These are phyloP conservation scores for Anthonomus grandis DNA, from an alignment of 1,140 invertebrate genomes.

Conservation along the genomic window DNA sequence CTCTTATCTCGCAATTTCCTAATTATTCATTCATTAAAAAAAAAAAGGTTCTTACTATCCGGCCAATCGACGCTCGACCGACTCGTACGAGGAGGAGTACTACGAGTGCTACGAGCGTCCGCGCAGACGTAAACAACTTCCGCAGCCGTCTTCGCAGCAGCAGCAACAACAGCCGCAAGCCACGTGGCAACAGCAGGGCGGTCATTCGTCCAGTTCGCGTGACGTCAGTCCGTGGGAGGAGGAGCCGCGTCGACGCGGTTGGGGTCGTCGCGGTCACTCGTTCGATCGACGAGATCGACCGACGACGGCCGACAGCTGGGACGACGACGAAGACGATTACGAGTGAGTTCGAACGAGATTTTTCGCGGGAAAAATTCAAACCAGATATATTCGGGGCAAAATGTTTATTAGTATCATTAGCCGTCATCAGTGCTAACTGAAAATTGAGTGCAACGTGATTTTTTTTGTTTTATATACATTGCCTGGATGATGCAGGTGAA, in stretches of 20 bases:
- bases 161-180: too few species aligned
- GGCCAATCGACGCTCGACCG: constrained; percentile 44
- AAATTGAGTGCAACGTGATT: too few species aligned
- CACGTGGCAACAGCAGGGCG: constrained; percentile 43
- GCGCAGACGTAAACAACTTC: constrained; percentile 36
- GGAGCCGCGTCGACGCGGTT: constrained; percentile 52
- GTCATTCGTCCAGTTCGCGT: constrained; percentile 62
- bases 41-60: constrained; percentile 32
- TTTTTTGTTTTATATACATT: too few species aligned
- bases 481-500: too few species aligned
- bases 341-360: constrained; percentile 44
- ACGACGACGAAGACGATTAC: constrained; percentile 53
- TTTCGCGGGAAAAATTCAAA: too few species aligned
- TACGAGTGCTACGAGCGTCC: constrained; percentile 45
- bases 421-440: too few species aligned
- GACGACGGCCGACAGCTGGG: constrained; percentile 48
- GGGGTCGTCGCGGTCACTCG: constrained; percentile 38
- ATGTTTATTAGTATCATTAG: not conserved
- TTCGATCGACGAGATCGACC: constrained; percentile 42
- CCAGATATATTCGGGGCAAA: too few species aligned
- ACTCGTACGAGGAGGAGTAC: constrained; percentile 47
- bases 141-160: too few species aligned
- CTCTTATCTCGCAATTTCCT: not conserved
- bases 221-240: constrained; percentile 71
- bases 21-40: not conserved